Conservation (phyloP, 2,888 invertebrate species). For the Ornithoptera priamus region DNA sequence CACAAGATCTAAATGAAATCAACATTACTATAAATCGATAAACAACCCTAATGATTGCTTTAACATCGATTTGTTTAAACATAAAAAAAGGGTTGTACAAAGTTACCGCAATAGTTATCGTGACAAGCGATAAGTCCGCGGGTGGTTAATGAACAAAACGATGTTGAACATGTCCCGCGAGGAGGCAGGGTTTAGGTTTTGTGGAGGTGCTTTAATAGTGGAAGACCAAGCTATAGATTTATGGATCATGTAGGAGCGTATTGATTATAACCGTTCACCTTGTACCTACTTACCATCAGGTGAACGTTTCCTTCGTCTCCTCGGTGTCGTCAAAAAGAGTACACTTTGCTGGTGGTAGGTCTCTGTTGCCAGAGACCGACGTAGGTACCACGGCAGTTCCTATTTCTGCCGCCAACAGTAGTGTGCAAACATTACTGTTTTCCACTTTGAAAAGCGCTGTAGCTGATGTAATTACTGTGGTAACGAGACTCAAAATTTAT, state of each 20-base stretch:
- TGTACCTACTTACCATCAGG: no score
- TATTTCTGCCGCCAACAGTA: no score
- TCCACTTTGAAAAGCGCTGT: no score
- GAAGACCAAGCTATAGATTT: not conserved
- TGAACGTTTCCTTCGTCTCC: no score
- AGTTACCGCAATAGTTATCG: conserved; percentile 41
- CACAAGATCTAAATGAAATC: not conserved
- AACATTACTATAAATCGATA: not conserved
- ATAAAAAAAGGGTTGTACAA: conserved; percentile 7
- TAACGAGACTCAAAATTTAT: no score
- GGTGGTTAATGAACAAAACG: conserved; percentile 40
- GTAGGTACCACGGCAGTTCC: no score
- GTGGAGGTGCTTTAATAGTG: not conserved
- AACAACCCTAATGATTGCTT: conserved; percentile 5
- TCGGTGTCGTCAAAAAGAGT: no score
- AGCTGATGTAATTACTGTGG: no score
- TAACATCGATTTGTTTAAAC: conserved; percentile 15
- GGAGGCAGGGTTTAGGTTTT: conserved; percentile 43
- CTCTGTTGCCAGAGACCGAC: no score
- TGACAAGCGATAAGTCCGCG: conserved; percentile 39
- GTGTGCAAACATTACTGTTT: no score
- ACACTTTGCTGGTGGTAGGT: no score
- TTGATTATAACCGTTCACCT: no score
- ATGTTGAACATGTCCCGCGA: conserved; percentile 41
- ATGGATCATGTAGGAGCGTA: not conserved